A percentile compares a stretch with the other conserved stretches of the same genome.
phyloP scores from a whole-genome alignment of 2,888 invertebrate genomes.

The Drosophila neutralis region DNA sequence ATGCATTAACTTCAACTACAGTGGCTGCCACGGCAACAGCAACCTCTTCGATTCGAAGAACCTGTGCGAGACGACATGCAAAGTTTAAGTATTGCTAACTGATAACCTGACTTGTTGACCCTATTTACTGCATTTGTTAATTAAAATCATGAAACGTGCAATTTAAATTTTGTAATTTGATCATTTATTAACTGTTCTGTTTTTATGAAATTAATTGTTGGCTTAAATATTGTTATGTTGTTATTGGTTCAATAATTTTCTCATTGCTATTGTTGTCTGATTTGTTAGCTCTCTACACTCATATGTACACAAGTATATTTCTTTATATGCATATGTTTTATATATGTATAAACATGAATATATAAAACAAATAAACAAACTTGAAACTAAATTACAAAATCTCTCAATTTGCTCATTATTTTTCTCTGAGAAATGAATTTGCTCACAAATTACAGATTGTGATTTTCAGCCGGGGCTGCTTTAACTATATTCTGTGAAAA shows the following conservation, averaged over 20 bases:
- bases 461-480: not conserved
- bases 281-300: slow-evolving; percentile 40
- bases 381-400: not conserved
- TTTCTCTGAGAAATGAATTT: slow-evolving; percentile 11
- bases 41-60: slow-evolving; percentile 89
- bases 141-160: slow-evolving; percentile 15
- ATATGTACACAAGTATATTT: slow-evolving; percentile 17
- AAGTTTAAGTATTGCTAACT: slow-evolving; percentile 25
- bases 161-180: slow-evolving; percentile 42
- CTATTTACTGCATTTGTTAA: not conserved
- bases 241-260: slow-evolving; percentile 25
- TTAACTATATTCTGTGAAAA: not conserved
- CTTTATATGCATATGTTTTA: slow-evolving; percentile 27
- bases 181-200: slow-evolving; percentile 56
- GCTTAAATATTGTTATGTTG: slow-evolving; percentile 19
- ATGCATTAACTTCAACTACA: slow-evolving; percentile 90
- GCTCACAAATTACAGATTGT: not conserved
- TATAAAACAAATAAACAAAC: not conserved
- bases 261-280: slow-evolving; percentile 7
- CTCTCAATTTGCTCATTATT: not conserved
- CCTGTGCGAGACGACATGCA: slow-evolving; percentile 87
- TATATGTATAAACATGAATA: slow-evolving; percentile 20
- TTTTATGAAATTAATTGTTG: slow-evolving; percentile 16
- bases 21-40: slow-evolving; percentile 90
- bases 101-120: not conserved